Evolutionary conservation across 1,140 invertebrate species (phyloP).

Genomic region (Nasonia giraulti): DNA sequence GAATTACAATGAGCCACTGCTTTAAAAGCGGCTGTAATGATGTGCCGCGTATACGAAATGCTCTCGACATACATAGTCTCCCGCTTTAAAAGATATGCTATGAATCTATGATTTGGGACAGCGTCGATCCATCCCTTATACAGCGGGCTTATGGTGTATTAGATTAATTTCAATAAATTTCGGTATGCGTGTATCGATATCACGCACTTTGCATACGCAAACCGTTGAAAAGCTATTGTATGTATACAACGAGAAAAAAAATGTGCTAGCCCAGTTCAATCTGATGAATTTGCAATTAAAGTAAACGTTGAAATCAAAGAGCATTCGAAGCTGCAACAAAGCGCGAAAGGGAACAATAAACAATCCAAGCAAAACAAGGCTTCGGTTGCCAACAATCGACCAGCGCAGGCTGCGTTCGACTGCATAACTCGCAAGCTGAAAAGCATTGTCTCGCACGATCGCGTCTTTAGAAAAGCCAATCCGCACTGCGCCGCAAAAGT

Average conservation of each 20-base stretch:
- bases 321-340: neutral
- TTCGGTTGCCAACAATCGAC: neutral
- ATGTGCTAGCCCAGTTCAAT: too few species aligned
- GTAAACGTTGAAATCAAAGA: too few species aligned
- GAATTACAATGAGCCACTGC: constrained; percentile 59
- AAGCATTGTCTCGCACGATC: constrained; percentile 31
- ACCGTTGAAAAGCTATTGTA: too few species aligned
- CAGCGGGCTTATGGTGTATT: too few species aligned
- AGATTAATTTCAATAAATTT: too few species aligned
- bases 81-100: neutral
- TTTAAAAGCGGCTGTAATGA: constrained; percentile 64
- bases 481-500: neutral
- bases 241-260: too few species aligned
- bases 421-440: neutral
- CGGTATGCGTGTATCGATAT: too few species aligned
- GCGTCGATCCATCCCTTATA: too few species aligned
- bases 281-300: too few species aligned
- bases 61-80: neutral
- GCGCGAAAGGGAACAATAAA: neutral
- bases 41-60: constrained; percentile 49
- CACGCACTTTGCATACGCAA: too few species aligned
- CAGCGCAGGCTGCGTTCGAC: neutral
- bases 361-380: neutral
- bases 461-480: neutral
- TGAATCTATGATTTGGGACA: neutral